Conservation (phyloP, 2,888 invertebrate species). For the Nephrotoma flavescens region DNA sequence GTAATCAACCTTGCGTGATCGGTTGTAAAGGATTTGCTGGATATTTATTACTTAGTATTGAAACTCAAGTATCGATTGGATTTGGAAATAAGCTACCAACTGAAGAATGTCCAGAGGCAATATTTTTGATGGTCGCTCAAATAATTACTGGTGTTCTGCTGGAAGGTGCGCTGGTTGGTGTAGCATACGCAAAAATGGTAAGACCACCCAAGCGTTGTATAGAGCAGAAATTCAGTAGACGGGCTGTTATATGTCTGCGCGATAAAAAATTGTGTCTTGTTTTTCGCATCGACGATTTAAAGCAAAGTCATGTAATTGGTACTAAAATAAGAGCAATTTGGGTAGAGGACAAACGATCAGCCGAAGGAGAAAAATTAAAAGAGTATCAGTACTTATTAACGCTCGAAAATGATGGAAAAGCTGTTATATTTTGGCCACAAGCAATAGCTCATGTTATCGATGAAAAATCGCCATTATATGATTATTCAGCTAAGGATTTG, state of each 20-base stretch:
- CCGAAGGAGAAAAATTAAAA: conserved; percentile 56
- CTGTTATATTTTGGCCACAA: conserved; percentile 75
- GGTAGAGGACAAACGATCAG: conserved; percentile 25
- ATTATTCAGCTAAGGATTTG: conserved; percentile 62
- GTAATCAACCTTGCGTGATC: conserved; percentile 36
- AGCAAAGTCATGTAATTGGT: conserved; percentile 62
- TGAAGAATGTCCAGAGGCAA: conserved; percentile 73
- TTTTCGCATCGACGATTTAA: conserved; percentile 67
- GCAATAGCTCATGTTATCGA: conserved; percentile 75
- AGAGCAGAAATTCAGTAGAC: conserved; percentile 68
- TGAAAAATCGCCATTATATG: conserved; percentile 59
- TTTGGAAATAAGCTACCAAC: conserved; percentile 70
- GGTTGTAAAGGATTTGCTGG: conserved; percentile 47
- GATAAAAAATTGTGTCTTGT: conserved; percentile 65
- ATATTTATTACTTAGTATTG: conserved; percentile 68
- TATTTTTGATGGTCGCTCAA: conserved; percentile 68
- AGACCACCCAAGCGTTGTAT: conserved; percentile 61
- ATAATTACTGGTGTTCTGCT: conserved; percentile 48
- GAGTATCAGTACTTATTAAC: conserved; percentile 58
- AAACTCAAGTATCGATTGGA: conserved; percentile 75
- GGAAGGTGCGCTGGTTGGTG: conserved; percentile 42
- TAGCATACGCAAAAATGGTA: conserved; percentile 64
- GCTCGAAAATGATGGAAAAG: conserved; percentile 46
- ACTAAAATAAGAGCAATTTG: conserved; percentile 54
- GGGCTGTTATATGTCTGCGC: conserved; percentile 56